Evolutionary conservation across 2,113 vertebrate genomes (phyloP), one percentile per base, ranked within the genome.

Genomic region (Capra hircus): DNA sequence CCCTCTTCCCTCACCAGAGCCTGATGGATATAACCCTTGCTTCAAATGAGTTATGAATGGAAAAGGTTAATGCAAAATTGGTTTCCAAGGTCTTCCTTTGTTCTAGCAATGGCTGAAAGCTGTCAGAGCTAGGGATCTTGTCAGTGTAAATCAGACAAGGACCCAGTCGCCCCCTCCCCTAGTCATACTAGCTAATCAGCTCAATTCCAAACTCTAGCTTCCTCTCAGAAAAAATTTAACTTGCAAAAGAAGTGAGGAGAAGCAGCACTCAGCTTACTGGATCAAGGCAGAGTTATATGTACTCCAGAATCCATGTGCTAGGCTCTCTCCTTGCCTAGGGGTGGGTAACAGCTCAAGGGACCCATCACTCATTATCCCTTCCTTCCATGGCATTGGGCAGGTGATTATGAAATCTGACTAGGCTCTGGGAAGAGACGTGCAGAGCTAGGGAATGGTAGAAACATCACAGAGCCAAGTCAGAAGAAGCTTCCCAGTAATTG

Each of bases 1-100:
- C 25, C 15, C 6, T 53, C 50, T 90, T 62, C 43, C 30, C 40
- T 40, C 2, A 95, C 48, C 92, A 52, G 13, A 91, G 33, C 77
- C 6, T 93, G 55, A 92, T 4, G 92, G 57, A 71, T 96, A 82
- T 86, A 94, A 45, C 78, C 80, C 50, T 88, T 92, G 59, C 57
- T 97, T 94, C 62, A 64, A 81, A 92, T 97, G 81, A 97, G 88
- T 97, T 97, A 96, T 95, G 60, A 36, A 96, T 97, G 59, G 8
- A 84, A 92, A 95, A 80, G 90, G 12, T 91, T 95, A 96, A 96
- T 94, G 55, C 15, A 88, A 85, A 97, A 60, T 85, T 33, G 23
- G 86, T 95, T 97, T 92, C 77, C 77, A 90, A 90, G 92, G 77
- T 52, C 27, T 94, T 91, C 45, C 30, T 95, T 95, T 94, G 33